Evolutionary conservation across 1,140 invertebrate genomes (phyloP).

Genomic region (Bactericera cockerelli): DNA sequence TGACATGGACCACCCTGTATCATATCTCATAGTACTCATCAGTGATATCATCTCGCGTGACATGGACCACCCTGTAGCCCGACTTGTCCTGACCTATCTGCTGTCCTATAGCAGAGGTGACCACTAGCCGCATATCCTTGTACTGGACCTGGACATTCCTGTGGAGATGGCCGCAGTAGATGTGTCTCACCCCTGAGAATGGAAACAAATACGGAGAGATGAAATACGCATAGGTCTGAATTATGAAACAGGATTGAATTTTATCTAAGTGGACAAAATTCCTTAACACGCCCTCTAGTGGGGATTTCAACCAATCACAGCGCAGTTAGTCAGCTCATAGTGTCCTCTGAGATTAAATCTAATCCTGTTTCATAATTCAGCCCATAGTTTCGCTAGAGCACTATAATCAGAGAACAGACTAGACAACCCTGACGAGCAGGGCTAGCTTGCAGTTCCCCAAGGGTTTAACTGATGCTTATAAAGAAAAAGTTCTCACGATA

Average conservation of each 20-base stretch:
- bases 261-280: constrained; percentile 6
- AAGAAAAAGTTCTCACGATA: no score
- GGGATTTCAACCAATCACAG: no score
- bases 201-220: constrained; percentile 8
- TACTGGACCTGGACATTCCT: constrained; percentile 35
- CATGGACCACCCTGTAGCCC: constrained; percentile 34
- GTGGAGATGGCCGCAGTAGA: constrained; percentile 42
- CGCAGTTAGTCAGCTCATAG: no score
- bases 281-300: background rate
- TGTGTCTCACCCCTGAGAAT: constrained; percentile 31
- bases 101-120: constrained; percentile 37
- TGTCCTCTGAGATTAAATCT: no score
- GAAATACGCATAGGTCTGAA: background rate
- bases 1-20: no score
- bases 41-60: constrained; percentile 26
- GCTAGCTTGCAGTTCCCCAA: no score
- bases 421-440: no score
- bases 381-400: no score
- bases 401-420: no score
- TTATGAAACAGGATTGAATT: no score
- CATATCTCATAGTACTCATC: constrained; percentile 28
- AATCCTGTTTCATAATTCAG: no score
- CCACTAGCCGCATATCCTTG: constrained; percentile 32
- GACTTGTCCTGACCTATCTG: constrained; percentile 32
- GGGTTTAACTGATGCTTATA: no score